Conservation (phyloP, 2,888 invertebrate species). For the Helleia helle region DNA sequence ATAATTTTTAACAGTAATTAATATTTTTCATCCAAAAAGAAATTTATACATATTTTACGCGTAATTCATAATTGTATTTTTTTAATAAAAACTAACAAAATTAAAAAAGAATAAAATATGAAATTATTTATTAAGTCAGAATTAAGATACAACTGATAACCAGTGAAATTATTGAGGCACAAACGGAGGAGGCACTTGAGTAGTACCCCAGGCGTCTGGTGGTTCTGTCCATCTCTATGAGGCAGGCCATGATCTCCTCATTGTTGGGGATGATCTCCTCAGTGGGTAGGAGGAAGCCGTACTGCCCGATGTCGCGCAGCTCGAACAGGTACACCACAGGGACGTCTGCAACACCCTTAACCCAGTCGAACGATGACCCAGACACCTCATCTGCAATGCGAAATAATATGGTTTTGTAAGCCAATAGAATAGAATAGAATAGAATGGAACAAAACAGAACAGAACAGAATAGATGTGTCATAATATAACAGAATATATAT, state of each 20-base stretch:
- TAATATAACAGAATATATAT: no score
- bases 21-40: no score
- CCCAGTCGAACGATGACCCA: slow-evolving; percentile 71
- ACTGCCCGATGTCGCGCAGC: slow-evolving; percentile 64
- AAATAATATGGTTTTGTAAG: no score
- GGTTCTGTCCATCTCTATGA: slow-evolving; percentile 41
- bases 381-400: slow-evolving; percentile 46
- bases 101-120: neutral
- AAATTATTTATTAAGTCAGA: neutral
- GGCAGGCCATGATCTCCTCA: slow-evolving; percentile 52
- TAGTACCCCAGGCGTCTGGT: slow-evolving; percentile 35
- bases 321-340: slow-evolving; percentile 73
- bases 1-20: no score
- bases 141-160: slow-evolving; percentile 5
- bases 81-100: no score
- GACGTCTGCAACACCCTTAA: slow-evolving; percentile 61
- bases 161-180: neutral
- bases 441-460: no score
- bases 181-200: slow-evolving; percentile 20
- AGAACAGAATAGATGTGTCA: no score
- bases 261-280: slow-evolving; percentile 60
- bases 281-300: slow-evolving; percentile 70
- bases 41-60: no score
- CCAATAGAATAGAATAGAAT: no score
- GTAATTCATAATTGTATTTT: no score